Base-by-base conservation (phyloP, 2,797 vertebrate species). In the Epinephelus coioides region DNA sequence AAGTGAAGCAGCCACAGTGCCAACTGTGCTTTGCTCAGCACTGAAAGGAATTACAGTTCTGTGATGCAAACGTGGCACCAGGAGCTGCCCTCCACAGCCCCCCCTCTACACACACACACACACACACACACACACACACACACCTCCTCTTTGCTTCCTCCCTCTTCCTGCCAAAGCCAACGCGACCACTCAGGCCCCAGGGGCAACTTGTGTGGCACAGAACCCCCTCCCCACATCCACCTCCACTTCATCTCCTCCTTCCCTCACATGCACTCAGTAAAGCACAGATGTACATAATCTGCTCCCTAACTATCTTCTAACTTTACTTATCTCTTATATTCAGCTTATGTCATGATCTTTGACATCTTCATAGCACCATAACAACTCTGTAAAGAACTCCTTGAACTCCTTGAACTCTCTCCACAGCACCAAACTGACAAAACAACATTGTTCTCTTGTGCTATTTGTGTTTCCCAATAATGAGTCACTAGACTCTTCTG, bases 41-140 rank as follows among this genome's bases (percentile, higher is more conserved):
- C 73, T 91, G 87, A 92, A 91, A 88, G 83, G 87, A 88, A 89
- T 89, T 73, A 86, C 79, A 92, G 91, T 92, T 91, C 83, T 86
- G 86, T 91, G 91, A 92, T 95, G 94, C 63, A 91, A 94, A 95
- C 93, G 95, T 96, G 95, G 94, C 94, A 95, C 84, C 89, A 75
- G 7, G 60, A 87, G 75, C 83, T 79, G 81, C 74, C 86, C 76
- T 79, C 70, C 12, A 57, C 62, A 49, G 50, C 80, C 76, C 68
- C 65, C 65, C 79, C 38, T 8, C 2, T 19, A 47, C 73, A 53
- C 68, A 34, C 53, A 66, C 69, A 61, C 44, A 76, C 73, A 69
- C 12, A 79, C 57, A 76, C 68, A 77, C 21, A 21, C 23, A 23
- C 63, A 60, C 77, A 73, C 47, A 63, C 56, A 23, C 10, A 46